phyloP scores from a whole-genome alignment of 2,797 vertebrate genomes.

The Cirrhinus molitorella region DNA sequence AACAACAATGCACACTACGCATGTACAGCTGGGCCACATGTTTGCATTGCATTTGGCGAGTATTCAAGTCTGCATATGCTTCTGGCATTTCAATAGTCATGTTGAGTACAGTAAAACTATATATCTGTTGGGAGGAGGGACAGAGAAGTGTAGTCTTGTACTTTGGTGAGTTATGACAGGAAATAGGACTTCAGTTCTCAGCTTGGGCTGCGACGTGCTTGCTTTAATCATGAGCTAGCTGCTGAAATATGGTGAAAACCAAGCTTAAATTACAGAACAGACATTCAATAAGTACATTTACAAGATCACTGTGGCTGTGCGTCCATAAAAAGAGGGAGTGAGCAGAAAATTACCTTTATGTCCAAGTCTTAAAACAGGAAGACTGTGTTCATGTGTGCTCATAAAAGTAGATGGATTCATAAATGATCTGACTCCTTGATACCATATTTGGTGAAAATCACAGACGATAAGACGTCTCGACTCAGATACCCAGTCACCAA shows the following conservation, averaged over 20 bases:
- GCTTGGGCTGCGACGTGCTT: conserved; percentile 55
- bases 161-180: conserved; percentile 70
- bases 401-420: conserved; percentile 50
- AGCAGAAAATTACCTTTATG: conserved; percentile 29
- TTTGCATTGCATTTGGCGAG: conserved; percentile 10
- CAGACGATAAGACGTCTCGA: conserved; percentile 20
- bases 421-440: conserved; percentile 60
- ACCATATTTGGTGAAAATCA: conserved; percentile 56
- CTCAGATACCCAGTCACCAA: conserved; percentile 33
- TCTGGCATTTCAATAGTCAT: conserved; percentile 3
- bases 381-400: conserved; percentile 60
- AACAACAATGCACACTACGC: not conserved
- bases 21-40: not conserved
- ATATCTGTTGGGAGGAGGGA: conserved; percentile 60
- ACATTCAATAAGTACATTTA: conserved; percentile 63
- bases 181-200: conserved; percentile 42
- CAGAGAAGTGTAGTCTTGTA: conserved; percentile 53
- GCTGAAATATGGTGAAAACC: conserved; percentile 66
- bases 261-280: conserved; percentile 69
- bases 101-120: conserved; percentile 46
- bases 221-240: conserved; percentile 59
- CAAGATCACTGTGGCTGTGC: conserved; percentile 44
- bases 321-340: conserved; percentile 54
- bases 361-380: conserved; percentile 65
- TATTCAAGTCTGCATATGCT: conserved; percentile 3